Base-by-base conservation (phyloP, 2,888 invertebrate genomes). In the Melanophora roralis region DNA sequence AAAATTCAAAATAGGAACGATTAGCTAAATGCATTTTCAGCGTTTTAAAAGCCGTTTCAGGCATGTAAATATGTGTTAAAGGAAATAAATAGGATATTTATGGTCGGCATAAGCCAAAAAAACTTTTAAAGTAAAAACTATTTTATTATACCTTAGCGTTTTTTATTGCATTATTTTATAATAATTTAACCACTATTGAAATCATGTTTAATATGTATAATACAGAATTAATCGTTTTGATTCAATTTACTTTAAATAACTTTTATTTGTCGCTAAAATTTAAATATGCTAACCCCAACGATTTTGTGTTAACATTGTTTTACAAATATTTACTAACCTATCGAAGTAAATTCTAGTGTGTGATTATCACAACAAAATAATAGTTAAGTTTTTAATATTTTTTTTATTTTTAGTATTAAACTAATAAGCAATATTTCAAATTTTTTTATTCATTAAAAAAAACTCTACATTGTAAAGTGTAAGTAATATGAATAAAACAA, bases 161-260 rank as follows among this genome's bases (percentile, higher is more conserved):
- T 5, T 27, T 27, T 27, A 27, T 27, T 27, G n/a, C 2, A 57
- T 59, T 40, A 27, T 60, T 72, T 73, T 62, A 69, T 76, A 47
- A 27, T 27, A 16, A 65, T 62, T 49, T 5, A 62, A 47, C 72
- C 49, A 49, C 67, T 72, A 57, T 75, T 75, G 59, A 73, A 67
- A 34, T 79, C 65, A 80, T 76, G 45, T 80, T 76, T 73, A 65
- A 69, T 76, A 51, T 78, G 36, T 81, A 81, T 81, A 64, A 71
- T 78, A 78, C 75, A 78, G 45, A 78, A 67, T 62, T 81, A 75
- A 75, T 71, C 78, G 67, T 79, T 75, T 47, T 74, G n/a, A n/a
- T n/a, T n/a, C n/a, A n/a, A n/a, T 78, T 19, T 67, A 62, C 43
- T 80, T 59, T 23, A 74, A 59, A 47, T 49, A 57, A 8, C 47